Conservation (phyloP, 2,113 vertebrate species). For the Centropus unirufus region DNA sequence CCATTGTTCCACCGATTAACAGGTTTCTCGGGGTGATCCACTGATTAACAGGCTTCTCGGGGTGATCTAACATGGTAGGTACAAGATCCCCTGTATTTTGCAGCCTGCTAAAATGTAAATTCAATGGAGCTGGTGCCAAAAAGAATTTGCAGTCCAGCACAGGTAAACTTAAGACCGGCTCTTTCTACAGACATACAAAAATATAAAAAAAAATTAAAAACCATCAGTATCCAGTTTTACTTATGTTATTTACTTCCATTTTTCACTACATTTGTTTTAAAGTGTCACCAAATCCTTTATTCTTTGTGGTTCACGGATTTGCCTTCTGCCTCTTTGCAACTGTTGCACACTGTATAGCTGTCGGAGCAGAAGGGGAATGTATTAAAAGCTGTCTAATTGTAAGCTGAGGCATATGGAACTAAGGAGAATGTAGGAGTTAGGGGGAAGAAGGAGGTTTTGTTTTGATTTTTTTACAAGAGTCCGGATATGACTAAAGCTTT, state of each 20-base stretch:
- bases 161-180: neutral
- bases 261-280: neutral
- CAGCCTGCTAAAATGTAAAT: neutral
- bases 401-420: conserved; percentile 23
- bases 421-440: conserved; percentile 1
- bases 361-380: conserved; percentile 18
- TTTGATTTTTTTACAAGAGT: conserved; percentile 22
- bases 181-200: neutral
- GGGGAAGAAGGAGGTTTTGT: conserved; percentile 46
- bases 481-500: conserved; percentile 35
- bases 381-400: conserved; percentile 20
- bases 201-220: neutral
- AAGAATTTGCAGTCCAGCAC: neutral
- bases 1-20: neutral
- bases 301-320: neutral
- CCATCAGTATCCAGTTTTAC: neutral
- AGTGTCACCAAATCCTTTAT: neutral
- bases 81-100: neutral
- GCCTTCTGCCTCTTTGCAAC: conserved; percentile 2
- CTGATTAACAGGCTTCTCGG: neutral
- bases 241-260: neutral
- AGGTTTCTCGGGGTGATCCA: neutral
- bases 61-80: neutral
- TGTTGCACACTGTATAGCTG: neutral
- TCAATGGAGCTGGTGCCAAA: neutral